Base-by-base conservation (phyloP, 2,888 invertebrate genomes). In the Danaus chrysippus region DNA sequence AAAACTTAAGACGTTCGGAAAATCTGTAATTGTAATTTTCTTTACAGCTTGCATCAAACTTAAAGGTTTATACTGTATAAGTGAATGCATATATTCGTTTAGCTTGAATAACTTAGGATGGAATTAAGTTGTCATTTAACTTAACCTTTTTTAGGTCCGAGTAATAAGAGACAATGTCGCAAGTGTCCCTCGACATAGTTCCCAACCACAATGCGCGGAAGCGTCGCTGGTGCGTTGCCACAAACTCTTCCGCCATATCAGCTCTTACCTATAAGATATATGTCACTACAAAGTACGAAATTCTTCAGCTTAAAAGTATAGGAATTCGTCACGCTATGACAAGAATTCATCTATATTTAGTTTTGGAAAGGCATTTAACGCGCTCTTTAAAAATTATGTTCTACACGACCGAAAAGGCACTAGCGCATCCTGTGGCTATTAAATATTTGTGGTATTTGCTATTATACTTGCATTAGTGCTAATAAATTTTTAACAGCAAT, bases 191-290 rank as follows among this genome's bases (percentile, higher is more conserved):
- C 72, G 72, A 76, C 74, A 76, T 78, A 65, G 73, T 72, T 81
- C 81, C 71, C 75, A 75, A 76, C 76, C 77, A 84, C 84, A 84
- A 84, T 81, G 84, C 75, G 71, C 83, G 86, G 84, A 83, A 85
- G 77, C 78, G 49, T 15, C 49, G 70, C 66, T 70, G 69, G 70
- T 67, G 72, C 69, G 73, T 71, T 71, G 68, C 72, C 70, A 68
- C 73, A 70, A 69, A 63, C 60, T 67, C 78, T 83, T 82, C 83
- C 82, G 78, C 77, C 70, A 76, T 79, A 82, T 80, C 79, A 71
- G 64, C 58, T 63, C 65, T 53, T 63, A 56, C 61, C 66, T 72
- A 71, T 69, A 71, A 69, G 71, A 68, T 63, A 70, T 72, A 62
- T 70, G 69, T 55, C 64, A 63, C 54, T 44, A 54, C 42, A 42